Percentiles rank a stretch among this genome's conserved stretches.
Evolutionary conservation across 2,113 vertebrate genomes (phyloP).

Genomic region (Pionites leucogaster): DNA sequence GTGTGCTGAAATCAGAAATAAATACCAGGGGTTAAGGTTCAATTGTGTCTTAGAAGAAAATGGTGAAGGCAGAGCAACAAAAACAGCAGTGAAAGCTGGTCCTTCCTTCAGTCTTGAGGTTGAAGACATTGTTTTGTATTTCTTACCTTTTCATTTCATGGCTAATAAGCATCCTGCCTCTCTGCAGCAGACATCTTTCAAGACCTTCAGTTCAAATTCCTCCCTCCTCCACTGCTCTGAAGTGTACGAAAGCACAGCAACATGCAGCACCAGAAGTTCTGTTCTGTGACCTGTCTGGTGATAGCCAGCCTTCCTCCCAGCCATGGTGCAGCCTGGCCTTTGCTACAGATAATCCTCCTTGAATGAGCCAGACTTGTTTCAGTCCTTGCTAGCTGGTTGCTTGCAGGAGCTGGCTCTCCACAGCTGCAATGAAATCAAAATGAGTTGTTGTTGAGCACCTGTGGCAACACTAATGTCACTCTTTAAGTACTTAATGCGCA

Average conservation of each 20-base stretch:
- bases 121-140: not conserved
- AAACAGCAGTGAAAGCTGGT: not conserved
- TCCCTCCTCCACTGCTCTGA: not conserved
- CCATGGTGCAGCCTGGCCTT: not conserved
- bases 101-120: not conserved
- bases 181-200: not conserved
- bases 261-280: accelerated
- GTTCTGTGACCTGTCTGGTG: not conserved
- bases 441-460: not conserved
- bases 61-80: not conserved
- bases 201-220: not conserved
- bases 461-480: not conserved
- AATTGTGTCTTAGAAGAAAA: not conserved
- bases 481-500: not conserved
- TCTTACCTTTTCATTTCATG: not conserved
- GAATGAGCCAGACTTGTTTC: not conserved
- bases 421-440: not conserved
- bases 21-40: not conserved
- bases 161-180: not conserved
- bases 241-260: not conserved
- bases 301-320: not conserved
- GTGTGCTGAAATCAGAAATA: not conserved
- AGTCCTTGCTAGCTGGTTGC: not conserved
- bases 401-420: not conserved
- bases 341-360: not conserved